A percentile compares a stretch with the other conserved stretches of the same genome.
Evolutionary conservation across 1,140 invertebrate genomes (phyloP).

Genomic region (Pygmarrhopalites habei): DNA sequence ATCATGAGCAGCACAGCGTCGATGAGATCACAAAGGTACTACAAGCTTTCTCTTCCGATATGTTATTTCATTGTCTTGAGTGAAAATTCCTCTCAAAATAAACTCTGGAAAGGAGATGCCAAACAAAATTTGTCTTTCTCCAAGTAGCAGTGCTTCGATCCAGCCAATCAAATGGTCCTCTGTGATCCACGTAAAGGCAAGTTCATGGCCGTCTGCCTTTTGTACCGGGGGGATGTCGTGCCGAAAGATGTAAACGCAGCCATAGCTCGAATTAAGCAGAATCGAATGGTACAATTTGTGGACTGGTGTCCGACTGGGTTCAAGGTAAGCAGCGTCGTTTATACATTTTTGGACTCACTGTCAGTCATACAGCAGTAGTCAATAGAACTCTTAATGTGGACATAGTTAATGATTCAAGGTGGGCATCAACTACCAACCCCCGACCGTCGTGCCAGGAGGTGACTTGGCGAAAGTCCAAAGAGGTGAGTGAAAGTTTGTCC

Average conservation of each 20-base stretch:
- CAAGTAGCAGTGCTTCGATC: slow-evolving; percentile 73
- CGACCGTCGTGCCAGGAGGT: slow-evolving; percentile 46
- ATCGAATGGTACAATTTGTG: slow-evolving; percentile 64
- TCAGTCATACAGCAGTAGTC: too few species aligned
- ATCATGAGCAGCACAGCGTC: slow-evolving; percentile 62
- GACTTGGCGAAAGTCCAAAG: slow-evolving; percentile 49
- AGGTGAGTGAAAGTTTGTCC: too few species aligned
- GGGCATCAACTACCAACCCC: slow-evolving; percentile 44
- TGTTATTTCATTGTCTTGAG: too few species aligned
- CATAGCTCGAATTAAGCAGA: slow-evolving; percentile 77
- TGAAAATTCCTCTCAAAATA: too few species aligned
- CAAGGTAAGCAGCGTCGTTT: too few species aligned
- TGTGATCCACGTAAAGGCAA: slow-evolving; percentile 46
- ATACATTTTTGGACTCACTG: too few species aligned
- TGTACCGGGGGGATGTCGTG: slow-evolving; percentile 59
- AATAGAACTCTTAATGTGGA: too few species aligned
- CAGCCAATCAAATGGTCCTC: slow-evolving; percentile 68
- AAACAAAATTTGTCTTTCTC: too few species aligned
- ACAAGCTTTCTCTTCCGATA: too few species aligned
- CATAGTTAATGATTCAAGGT: too few species aligned
- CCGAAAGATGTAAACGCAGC: slow-evolving; percentile 62
- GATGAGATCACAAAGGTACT: slow-evolving; percentile 66
- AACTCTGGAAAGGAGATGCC: too few species aligned
- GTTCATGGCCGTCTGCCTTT: slow-evolving; percentile 69
- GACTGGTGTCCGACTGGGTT: too few species aligned